These are phyloP conservation scores for Iguana delicatissima DNA, from an alignment of 2,797 vertebrate species.

Conservation along the genomic window DNA sequence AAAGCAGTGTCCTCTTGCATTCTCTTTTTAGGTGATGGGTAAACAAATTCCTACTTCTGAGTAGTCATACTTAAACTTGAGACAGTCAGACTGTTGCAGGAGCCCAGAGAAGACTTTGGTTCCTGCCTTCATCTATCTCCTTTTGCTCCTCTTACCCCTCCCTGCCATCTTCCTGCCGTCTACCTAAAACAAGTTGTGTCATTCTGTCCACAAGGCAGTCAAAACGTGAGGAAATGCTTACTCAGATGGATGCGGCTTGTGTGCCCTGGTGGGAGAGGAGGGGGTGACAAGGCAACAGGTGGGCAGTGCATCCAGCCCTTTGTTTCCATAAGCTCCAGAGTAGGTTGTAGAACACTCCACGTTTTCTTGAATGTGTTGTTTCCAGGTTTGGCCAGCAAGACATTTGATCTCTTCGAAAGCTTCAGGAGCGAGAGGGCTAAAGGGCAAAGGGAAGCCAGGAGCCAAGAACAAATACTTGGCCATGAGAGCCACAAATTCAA, in stretches of 20 bases:
- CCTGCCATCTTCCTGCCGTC: not conserved
- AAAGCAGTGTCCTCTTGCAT: too few species aligned
- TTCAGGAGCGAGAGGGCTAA: constrained; percentile 64
- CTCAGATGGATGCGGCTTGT: constrained; percentile 55
- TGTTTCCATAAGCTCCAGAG: constrained; percentile 56
- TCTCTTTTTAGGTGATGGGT: too few species aligned
- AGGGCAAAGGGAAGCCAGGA: constrained; percentile 65
- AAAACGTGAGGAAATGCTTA: constrained; percentile 25
- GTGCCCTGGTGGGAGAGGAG: constrained; percentile 45
- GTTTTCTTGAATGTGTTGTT: constrained; percentile 47
- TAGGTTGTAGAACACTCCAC: constrained; percentile 54
- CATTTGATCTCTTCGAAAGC: constrained; percentile 70
- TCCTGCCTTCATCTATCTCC: not conserved
- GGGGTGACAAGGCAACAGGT: not conserved
- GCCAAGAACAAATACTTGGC: constrained; percentile 66
- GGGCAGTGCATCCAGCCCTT: constrained; percentile 57
- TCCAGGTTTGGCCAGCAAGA: constrained; percentile 59
- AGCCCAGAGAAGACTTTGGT: too few species aligned
- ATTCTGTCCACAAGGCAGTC: not conserved
- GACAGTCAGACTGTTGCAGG: not conserved
- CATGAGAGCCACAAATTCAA: constrained; percentile 42
- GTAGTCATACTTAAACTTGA: not conserved
- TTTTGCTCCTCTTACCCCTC: not conserved
- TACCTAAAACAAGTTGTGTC: not conserved
- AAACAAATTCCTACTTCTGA: not conserved